Base-by-base conservation (phyloP, 2,797 vertebrate species). In the Botia kubotai region DNA sequence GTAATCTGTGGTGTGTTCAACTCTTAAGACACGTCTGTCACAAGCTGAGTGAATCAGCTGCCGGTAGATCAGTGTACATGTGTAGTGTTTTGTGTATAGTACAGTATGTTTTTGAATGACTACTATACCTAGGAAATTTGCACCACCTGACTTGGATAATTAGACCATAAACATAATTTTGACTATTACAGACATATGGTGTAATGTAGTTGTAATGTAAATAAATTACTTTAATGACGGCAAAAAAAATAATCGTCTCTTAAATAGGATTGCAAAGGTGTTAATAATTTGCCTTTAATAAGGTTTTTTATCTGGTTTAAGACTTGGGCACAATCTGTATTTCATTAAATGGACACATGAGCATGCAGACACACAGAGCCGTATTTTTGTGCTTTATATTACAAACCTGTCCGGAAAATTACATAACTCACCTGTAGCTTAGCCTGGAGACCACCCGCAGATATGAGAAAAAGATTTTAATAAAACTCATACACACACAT, bases 391-490 rank as follows among this genome's bases (percentile, higher is more conserved):
- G 62, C 60, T 75, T 79, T 55, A 75, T 83, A 80, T 79, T 75
- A 63, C 72, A 68, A 71, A 79, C 57, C 82, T 79, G 77, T 79
- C 52, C 36, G 52, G 66, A 75, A 73, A 71, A 79, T 79, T 83
- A 75, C 77, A 83, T 79, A 79, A 79, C 68, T 57, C 33, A 66
- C 71, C 82, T 58, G 72, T 74, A 79, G 68, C 72, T 48, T 58
- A 66, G 66, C 77, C 60, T 57, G 53, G 72, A 74, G 70, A 63
- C 53, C 75, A 79, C 63, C 82, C 52, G 39, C 72, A 67, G 73
- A 79, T 76, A 76, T 43, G 73, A 72, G 60, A 60, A 65, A 75
- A 75, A 72, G 2, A 80, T 80, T 83, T 83, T 80, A 76, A 83
- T 80, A 75, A 75, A 65, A 50, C 66, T 66, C 48, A 1, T 48